Conservation (phyloP, 2,797 vertebrate genomes). For the Urocyon cinereoargenteus region DNA sequence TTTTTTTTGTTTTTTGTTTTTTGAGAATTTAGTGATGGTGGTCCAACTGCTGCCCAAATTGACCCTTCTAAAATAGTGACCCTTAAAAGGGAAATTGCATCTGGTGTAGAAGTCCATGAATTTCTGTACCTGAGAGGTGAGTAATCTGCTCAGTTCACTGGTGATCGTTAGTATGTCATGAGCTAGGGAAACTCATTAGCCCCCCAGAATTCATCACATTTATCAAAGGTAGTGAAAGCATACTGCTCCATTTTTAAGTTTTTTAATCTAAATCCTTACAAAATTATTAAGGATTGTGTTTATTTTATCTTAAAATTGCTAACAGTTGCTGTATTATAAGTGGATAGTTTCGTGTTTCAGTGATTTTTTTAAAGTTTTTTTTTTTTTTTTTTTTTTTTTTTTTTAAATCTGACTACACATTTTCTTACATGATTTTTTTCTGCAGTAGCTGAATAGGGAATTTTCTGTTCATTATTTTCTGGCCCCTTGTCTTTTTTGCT, state of each 20-base stretch:
- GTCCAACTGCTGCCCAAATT: background rate
- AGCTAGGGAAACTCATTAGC: background rate
- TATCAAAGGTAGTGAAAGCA: background rate
- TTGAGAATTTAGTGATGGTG: background rate
- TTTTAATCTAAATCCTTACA: background rate
- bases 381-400: background rate
- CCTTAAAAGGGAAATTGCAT: slow-evolving; percentile 15
- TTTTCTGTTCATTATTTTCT: background rate
- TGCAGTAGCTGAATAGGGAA: background rate
- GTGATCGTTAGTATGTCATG: background rate
- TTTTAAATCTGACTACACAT: background rate
- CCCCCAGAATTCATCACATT: background rate
- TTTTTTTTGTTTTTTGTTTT: slow-evolving; percentile 39
- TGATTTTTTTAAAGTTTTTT: background rate
- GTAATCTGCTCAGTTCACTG: background rate
- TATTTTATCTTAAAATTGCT: slow-evolving; percentile 21
- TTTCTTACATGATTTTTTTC: background rate
- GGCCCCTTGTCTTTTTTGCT: background rate
- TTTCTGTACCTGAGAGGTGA: slow-evolving; percentile 10
- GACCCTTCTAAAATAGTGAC: background rate
- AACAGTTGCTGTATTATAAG: background rate
- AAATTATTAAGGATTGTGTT: background rate
- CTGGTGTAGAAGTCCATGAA: background rate
- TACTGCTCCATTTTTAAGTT: background rate
- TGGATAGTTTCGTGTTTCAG: background rate